Base-by-base conservation (phyloP, 2,888 invertebrate genomes). In the Tiliacea citrago region DNA sequence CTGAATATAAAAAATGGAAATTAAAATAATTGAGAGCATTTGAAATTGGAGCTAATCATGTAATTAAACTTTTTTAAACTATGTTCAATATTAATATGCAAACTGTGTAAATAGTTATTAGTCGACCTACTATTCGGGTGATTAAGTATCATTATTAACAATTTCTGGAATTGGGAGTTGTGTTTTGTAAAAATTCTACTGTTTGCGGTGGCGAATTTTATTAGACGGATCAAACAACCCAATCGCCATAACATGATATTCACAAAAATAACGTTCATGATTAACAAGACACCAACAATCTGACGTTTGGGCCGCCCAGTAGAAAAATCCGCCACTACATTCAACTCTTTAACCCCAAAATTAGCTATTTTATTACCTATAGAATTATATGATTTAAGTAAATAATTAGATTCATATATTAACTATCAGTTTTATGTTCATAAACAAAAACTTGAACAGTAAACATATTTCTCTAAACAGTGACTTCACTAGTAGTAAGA, bases 321-420 rank as follows among this genome's bases (percentile, higher is more conserved):
- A 57, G 10, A 58, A 76, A 76, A 82, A 71, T 71, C 55, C 70
- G 65, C 73, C 68, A 82, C 85, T 73, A 70, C 73, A 78, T 73
- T 78, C 58, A 82, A 66, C 72, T 66, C 68, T 76, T 68, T 57
- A 84, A 74, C 77, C 51, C 74, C 77, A 82, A 77, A 60, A 72
- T 71, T 81, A 58, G 47, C 68, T 79, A 81, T 73, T 83, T 72
- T 60, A 72, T 81, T 76, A 84, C 13, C 84, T 84, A 82, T 84
- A 81, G 84, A 72, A 82, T 62, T 73, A 85, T 82, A 85, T 82
- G 85, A 74, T 85, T 78, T 83, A 81, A 75, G 71, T 81, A 82
- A 82, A 81, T 68, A 74, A 82, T 77, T 68, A 73, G 84, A 82
- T 84, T 68, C 69, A 75, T 82, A 70, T 81, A 80, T 72, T 76